These are phyloP conservation scores for Thamnophis sirtalis DNA, from an alignment of 2,113 vertebrate genomes.

Conservation along the genomic window DNA sequence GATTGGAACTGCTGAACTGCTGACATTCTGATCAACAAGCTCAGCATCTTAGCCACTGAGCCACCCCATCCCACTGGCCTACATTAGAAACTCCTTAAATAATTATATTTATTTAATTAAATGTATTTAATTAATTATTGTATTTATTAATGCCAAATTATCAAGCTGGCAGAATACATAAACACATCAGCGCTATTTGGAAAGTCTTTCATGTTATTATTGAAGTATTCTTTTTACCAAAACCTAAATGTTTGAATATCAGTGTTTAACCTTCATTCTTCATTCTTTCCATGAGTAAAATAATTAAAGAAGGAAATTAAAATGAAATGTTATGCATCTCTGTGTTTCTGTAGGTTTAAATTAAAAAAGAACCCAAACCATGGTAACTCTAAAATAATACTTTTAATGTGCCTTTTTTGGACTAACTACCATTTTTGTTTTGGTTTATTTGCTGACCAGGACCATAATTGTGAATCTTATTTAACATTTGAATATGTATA, in stretches of 20 bases:
- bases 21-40: too few species aligned
- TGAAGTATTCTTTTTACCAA: neutral
- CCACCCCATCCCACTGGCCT: neutral
- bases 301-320: neutral
- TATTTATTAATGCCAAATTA: neutral
- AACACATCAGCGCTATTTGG: neutral
- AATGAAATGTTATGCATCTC: neutral
- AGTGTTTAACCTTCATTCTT: neutral
- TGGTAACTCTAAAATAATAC: neutral
- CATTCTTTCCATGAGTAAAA: neutral
- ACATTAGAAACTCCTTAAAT: neutral
- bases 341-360: neutral
- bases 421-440: neutral
- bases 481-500: neutral
- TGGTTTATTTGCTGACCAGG: neutral
- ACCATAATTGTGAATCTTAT: neutral
- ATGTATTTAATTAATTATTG: neutral
- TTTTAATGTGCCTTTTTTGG: neutral
- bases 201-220: neutral
- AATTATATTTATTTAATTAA: too few species aligned
- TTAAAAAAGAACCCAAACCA: neutral
- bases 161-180: neutral
- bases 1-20: too few species aligned
- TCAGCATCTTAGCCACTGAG: too few species aligned
- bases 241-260: neutral